Evolutionary conservation across 2,113 vertebrate genomes (phyloP).

Genomic region (Philantomba maxwellii): DNA sequence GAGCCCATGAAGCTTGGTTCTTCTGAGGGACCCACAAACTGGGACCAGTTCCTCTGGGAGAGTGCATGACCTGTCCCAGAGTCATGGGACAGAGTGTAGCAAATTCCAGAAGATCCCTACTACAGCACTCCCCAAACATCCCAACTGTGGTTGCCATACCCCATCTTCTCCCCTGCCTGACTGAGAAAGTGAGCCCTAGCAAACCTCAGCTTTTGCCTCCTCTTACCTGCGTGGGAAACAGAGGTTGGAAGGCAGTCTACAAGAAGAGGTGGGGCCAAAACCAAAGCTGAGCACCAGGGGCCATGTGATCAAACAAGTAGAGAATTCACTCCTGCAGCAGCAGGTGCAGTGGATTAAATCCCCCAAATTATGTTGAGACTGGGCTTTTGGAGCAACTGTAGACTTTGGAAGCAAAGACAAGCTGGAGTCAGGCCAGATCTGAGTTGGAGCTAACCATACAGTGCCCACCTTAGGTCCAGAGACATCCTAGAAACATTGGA

Average conservation of each 20-base stretch:
- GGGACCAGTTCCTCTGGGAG: not conserved
- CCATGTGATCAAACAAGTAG: not conserved
- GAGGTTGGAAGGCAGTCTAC: not conserved
- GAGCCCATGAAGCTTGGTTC: not conserved
- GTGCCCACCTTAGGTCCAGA: not conserved
- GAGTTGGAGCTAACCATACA: not conserved
- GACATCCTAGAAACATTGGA: not conserved
- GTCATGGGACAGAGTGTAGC: not conserved
- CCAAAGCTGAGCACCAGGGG: not conserved
- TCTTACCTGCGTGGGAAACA: not conserved
- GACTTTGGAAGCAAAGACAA: not conserved
- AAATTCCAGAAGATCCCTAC: not conserved
- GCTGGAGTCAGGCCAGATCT: not conserved
- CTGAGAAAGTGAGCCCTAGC: not conserved
- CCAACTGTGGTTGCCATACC: not conserved
- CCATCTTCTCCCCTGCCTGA: not conserved
- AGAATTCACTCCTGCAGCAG: not conserved
- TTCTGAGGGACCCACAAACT: not conserved
- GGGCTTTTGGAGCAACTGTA: not conserved
- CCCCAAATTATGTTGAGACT: not conserved
- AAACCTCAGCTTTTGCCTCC: not conserved
- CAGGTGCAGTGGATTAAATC: not conserved
- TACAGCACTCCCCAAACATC: not conserved
- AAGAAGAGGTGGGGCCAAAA: not conserved
- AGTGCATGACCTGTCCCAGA: not conserved